Percentiles rank a stretch among this genome's conserved stretches.
These are phyloP conservation scores for Cerastis rubricosa DNA, from an alignment of 2,888 invertebrate species.

Conservation along the genomic window DNA sequence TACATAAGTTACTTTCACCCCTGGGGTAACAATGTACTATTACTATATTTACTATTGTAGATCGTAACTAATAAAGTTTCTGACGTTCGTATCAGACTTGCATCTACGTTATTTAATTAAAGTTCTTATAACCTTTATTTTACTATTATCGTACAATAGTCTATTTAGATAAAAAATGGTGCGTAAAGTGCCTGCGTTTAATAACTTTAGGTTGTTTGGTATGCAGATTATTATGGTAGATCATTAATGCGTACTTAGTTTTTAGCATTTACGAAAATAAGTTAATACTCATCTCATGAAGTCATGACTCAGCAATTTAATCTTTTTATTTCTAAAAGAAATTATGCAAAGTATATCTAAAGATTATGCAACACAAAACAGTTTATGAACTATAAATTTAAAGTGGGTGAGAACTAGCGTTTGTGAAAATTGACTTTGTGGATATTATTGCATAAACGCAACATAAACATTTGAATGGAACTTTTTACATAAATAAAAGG, in stretches of 20 bases:
- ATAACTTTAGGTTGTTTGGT: background rate
- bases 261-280: background rate
- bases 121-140: slow-evolving; percentile 40
- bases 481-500: background rate
- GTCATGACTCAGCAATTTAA: background rate
- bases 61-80: background rate
- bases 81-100: slow-evolving; percentile 4
- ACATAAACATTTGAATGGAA: background rate
- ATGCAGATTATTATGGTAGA: background rate
- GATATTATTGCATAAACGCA: too few species aligned
- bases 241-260: background rate
- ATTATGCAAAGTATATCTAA: background rate
- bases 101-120: slow-evolving; percentile 27
- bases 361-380: background rate
- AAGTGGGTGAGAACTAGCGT: too few species aligned
- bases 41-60: background rate
- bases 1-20: too few species aligned
- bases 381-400: background rate
- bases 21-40: too few species aligned
- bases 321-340: background rate
- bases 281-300: too few species aligned
- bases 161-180: slow-evolving; percentile 48
- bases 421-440: background rate
- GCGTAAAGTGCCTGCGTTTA: slow-evolving; percentile 17
- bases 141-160: slow-evolving; percentile 51